Base-by-base conservation (phyloP, 1,140 invertebrate genomes). In the Heliconius eleuchia region DNA sequence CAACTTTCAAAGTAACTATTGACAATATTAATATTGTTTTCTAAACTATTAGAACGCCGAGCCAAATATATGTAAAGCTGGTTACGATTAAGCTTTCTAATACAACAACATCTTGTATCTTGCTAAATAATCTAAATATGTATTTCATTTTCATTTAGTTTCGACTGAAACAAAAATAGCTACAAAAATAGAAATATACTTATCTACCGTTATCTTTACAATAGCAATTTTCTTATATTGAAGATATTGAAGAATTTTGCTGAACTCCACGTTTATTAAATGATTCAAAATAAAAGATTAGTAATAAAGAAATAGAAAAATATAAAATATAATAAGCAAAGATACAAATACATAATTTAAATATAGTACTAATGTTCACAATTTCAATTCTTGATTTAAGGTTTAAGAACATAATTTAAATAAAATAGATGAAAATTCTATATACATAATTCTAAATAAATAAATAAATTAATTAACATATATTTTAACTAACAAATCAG, bases 171-270 rank as follows among this genome's bases (percentile, higher is more conserved):
- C 50, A 55, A 78, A 78, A 73, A 78, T 78, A 78, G 76, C 76
- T 78, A 78, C 71, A 73, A 78, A 73, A 78, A 73, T 77, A 77
- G 76, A 71, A 72, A 71, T 73, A 73, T 73, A 73, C 71, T 76
- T 76, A 76, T 30, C 60, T 76, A 76, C 60, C n/a, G 50, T 30
- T 13, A 2, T 55, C 60, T 55, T 75, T 66, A 75, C 23, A 39
- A 34, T 75, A 75, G 55, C 74, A 75, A 23, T 8, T 27, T 66
- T 60, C 23, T 66, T 27, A 4, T 23, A n/a, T n/a, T n/a, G n/a
- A n/a, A 60, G 55, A 23, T 66, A 60, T 55, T 75, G 52, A 75
- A 75, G 27, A 57, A 75, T 60, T 75, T 75, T 75, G 73, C 73
- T 72, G 39, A 39, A 30, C 60, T 66, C 11, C 9, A 27, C 4